Conservation (phyloP, 1,140 invertebrate species). For the Copidosoma floridanum region DNA sequence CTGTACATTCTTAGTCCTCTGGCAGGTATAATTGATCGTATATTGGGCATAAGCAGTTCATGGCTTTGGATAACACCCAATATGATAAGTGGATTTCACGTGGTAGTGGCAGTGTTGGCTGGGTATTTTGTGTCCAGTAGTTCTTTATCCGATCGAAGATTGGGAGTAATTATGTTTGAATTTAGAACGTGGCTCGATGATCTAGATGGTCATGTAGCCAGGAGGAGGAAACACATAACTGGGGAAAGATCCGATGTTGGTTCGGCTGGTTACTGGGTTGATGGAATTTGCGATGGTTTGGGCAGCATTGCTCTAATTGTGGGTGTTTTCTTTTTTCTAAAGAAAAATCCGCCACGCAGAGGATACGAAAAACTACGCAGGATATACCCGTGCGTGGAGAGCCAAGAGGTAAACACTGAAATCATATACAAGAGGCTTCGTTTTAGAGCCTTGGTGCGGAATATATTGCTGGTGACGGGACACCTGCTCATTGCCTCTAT, state of each 20-base stretch:
- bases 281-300: conserved; percentile 73
- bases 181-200: conserved; percentile 76
- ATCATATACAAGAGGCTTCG: conserved; percentile 53
- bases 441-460: conserved; percentile 63
- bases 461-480: conserved; percentile 65
- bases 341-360: conserved; percentile 65
- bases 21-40: conserved; percentile 64
- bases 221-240: conserved; percentile 65
- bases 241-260: conserved; percentile 73
- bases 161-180: conserved; percentile 73
- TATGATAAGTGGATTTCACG: conserved; percentile 73
- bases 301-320: conserved; percentile 68
- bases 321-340: conserved; percentile 66
- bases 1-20: conserved; percentile 74
- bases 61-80: conserved; percentile 71
- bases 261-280: conserved; percentile 69
- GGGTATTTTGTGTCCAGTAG: conserved; percentile 70
- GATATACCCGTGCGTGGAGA: conserved; percentile 43
- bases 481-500: conserved; percentile 71
- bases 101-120: conserved; percentile 67
- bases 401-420: conserved; percentile 13
- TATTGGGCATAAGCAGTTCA: conserved; percentile 63
- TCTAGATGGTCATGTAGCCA: conserved; percentile 75
- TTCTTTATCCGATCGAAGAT: conserved; percentile 63
- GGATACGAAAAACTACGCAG: conserved; percentile 65